These are phyloP conservation scores for Ursus arctos DNA, from an alignment of 2,113 vertebrate genomes.

Conservation along the genomic window DNA sequence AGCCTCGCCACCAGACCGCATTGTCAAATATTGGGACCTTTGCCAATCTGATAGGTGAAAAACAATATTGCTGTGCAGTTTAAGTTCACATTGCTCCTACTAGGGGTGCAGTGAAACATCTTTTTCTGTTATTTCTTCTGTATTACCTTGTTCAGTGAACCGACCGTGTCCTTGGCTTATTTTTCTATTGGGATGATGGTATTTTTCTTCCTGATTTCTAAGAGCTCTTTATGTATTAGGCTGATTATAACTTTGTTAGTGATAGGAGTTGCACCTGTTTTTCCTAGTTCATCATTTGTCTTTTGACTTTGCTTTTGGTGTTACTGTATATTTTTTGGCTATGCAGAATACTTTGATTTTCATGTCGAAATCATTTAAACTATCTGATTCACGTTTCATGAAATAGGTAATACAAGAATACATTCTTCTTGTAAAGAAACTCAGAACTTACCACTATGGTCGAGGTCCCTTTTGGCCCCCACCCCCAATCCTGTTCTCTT, in stretches of 20 bases:
- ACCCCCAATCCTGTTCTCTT: background rate
- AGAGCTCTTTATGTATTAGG: background rate
- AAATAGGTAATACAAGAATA: background rate
- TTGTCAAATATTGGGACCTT: slow-evolving; percentile 33
- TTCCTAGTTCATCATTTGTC: background rate
- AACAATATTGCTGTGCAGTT: background rate
- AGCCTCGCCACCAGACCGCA: background rate
- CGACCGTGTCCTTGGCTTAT: background rate
- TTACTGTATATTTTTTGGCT: background rate
- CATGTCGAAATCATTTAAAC: background rate
- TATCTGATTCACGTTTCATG: background rate
- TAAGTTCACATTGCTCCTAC: background rate
- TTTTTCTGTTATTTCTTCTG: background rate
- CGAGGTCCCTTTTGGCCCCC: background rate
- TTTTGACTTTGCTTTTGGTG: slow-evolving; percentile 30
- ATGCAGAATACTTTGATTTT: background rate
- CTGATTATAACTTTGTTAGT: background rate
- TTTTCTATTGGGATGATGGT: background rate
- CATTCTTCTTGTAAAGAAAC: slow-evolving; percentile 3
- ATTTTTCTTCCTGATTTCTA: slow-evolving; percentile 40
- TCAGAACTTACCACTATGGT: background rate
- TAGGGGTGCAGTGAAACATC: background rate
- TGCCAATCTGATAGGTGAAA: slow-evolving; percentile 65
- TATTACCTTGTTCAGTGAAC: background rate
- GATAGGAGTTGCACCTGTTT: background rate